A percentile compares a stretch with the other conserved stretches of the same genome.
phyloP scores from a whole-genome alignment of 1,140 invertebrate genomes.

The Zaprionus vittiger region DNA sequence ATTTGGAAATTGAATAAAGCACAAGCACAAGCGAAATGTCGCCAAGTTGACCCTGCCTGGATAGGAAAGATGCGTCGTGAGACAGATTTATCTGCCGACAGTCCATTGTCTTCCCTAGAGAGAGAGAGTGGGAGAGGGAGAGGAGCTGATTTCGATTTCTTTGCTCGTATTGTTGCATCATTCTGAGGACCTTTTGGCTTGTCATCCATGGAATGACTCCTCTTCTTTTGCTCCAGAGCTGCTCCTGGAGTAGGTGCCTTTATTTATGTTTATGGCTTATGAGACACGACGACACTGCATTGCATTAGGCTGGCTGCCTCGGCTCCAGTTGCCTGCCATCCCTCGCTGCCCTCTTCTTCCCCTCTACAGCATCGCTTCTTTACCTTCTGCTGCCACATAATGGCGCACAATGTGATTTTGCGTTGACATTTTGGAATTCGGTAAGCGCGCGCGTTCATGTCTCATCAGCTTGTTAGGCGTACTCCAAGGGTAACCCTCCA shows the following conservation, averaged over 20 bases:
- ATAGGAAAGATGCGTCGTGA: neutral
- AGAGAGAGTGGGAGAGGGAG: neutral
- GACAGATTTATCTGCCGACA: neutral
- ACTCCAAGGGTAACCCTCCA: neutral
- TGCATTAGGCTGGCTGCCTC: slow-evolving; percentile 60
- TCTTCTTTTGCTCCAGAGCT: neutral
- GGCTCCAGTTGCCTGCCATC: slow-evolving; percentile 2
- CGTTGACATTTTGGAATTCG: slow-evolving; percentile 83
- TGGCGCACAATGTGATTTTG: slow-evolving; percentile 83
- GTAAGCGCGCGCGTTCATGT: slow-evolving; percentile 82
- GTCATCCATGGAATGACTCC: slow-evolving; percentile 3
- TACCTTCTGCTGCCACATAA: slow-evolving; percentile 66
- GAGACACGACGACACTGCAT: slow-evolving; percentile 76
- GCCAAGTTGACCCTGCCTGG: neutral
- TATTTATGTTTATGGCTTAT: slow-evolving; percentile 83
- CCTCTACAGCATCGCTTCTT: slow-evolving; percentile 4
- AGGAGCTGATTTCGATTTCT: neutral
- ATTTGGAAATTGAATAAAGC: slow-evolving; percentile 5
- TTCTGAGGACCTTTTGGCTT: neutral
- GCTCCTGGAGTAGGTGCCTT: slow-evolving; percentile 68
- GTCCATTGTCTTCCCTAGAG: neutral
- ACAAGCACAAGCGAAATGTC: neutral
- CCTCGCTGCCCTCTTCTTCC: neutral
- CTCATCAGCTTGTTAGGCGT: slow-evolving; percentile 82
- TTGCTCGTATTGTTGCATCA: slow-evolving; percentile 4